Evolutionary conservation across 2,113 vertebrate genomes (phyloP).

Genomic region (Istiophorus platypterus): DNA sequence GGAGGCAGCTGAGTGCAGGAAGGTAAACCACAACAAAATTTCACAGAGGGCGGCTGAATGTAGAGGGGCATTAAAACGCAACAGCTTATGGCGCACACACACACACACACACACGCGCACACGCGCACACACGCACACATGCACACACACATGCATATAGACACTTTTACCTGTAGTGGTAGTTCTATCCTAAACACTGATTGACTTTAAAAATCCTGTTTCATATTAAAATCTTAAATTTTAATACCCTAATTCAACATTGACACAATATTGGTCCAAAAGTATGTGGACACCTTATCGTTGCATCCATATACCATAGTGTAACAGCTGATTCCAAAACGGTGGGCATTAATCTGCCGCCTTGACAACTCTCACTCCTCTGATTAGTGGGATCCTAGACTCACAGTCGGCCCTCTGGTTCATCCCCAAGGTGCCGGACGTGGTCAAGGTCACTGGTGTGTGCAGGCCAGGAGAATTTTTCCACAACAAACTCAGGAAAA

Average conservation of each 20-base stretch:
- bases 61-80: neutral
- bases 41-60: neutral
- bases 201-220: too few relatives aligned
- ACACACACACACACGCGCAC: neutral
- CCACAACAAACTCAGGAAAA: neutral
- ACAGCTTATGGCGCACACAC: neutral
- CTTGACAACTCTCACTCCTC: too few relatives aligned
- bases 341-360: too few relatives aligned
- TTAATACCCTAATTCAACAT: too few relatives aligned
- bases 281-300: too few relatives aligned
- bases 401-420: neutral
- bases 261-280: too few relatives aligned
- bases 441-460: neutral
- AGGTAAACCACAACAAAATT: neutral
- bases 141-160: too few relatives aligned
- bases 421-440: neutral
- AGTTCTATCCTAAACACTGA: neutral
- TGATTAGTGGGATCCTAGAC: too few relatives aligned
- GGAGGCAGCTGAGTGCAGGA: constrained; percentile 10
- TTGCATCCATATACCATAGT: too few relatives aligned
- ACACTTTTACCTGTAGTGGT: neutral
- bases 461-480: neutral
- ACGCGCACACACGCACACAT: neutral
- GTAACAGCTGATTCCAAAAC: too few relatives aligned
- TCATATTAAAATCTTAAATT: too few relatives aligned